phyloP scores from a whole-genome alignment of 2,113 vertebrate species.

The Columbina picui region DNA sequence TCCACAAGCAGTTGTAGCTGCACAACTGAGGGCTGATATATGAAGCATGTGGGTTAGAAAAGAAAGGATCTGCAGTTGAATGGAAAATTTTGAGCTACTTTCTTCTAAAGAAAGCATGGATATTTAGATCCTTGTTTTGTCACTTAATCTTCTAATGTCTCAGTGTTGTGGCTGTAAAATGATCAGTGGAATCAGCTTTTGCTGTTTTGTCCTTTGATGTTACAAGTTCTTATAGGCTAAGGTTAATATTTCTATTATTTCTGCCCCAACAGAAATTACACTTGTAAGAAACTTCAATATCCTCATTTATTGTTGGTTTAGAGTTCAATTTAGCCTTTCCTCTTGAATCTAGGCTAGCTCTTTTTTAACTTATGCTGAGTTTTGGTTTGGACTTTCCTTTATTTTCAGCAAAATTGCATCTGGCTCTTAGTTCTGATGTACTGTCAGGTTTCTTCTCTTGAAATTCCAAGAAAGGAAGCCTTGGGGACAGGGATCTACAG shows the following conservation, averaged over 20 bases:
- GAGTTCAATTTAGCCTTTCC: background rate
- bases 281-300: background rate
- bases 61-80: background rate
- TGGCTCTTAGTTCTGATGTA: background rate
- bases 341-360: background rate
- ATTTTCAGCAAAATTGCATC: conserved; percentile 12
- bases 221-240: background rate
- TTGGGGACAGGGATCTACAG: background rate
- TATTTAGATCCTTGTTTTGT: background rate
- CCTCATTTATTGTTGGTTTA: background rate
- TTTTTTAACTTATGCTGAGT: background rate
- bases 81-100: background rate
- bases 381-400: background rate
- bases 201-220: background rate
- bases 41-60: background rate
- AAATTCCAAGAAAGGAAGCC: background rate
- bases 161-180: background rate
- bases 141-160: background rate
- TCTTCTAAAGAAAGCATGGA: background rate
- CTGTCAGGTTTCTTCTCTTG: background rate
- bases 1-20: background rate
- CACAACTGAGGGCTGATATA: background rate
- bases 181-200: background rate
- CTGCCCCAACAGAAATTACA: background rate
- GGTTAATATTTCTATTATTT: background rate